These are phyloP conservation scores for Eretmocerus hayati DNA, from an alignment of 2,888 invertebrate genomes.

Conservation along the genomic window DNA sequence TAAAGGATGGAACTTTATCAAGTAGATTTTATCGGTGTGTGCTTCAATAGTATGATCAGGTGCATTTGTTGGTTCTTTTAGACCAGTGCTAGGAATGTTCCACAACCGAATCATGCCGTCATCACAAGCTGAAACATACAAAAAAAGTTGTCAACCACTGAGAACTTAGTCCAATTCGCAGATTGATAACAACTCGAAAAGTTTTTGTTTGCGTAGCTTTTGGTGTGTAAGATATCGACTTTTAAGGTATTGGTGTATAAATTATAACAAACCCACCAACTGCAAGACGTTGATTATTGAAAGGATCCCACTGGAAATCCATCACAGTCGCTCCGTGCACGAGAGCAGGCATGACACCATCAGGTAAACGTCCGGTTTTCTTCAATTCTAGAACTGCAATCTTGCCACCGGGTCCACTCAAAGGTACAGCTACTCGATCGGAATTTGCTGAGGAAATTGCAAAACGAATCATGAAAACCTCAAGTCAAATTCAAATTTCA, in stretches of 20 bases:
- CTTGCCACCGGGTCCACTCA: conserved; percentile 86
- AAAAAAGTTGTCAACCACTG: conserved; percentile 12
- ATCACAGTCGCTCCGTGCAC: conserved; percentile 83
- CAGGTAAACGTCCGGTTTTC: conserved; percentile 68
- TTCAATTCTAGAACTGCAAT: conserved; percentile 78
- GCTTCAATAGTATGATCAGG: conserved; percentile 65
- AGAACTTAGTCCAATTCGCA: too few species aligned
- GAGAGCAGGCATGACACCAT: conserved; percentile 78
- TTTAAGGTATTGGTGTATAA: too few species aligned
- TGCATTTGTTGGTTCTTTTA: conserved; percentile 72
- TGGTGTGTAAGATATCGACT: not conserved
- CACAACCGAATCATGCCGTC: conserved; percentile 78
- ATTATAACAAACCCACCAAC: conserved; percentile 52
- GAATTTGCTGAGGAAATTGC: conserved; percentile 60
- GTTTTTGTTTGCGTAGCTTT: not conserved
- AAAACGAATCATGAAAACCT: not conserved
- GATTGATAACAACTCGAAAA: too few species aligned
- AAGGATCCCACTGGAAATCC: conserved; percentile 95
- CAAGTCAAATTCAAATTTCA: conserved; percentile 1
- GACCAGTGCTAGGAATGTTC: conserved; percentile 63
- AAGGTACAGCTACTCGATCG: conserved; percentile 80
- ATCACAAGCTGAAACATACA: conserved; percentile 62
- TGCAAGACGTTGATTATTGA: conserved; percentile 69
- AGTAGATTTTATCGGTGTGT: conserved; percentile 86
- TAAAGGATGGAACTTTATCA: conserved; percentile 84